Conservation (phyloP, 2,113 vertebrate species). For the Callorhinus ursinus region DNA sequence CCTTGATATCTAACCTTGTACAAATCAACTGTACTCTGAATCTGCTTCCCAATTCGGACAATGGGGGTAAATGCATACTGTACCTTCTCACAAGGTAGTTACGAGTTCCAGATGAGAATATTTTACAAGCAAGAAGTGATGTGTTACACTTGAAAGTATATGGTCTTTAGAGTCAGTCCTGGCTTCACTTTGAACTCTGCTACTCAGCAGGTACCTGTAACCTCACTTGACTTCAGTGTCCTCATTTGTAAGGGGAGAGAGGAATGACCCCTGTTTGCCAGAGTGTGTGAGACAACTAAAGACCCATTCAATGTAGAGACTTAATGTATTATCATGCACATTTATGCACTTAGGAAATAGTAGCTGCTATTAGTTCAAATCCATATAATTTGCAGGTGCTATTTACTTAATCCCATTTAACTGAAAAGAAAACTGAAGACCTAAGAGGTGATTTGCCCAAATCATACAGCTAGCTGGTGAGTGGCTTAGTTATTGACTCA, state of each 20-base stretch:
- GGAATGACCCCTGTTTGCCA: not conserved
- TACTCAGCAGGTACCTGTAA: not conserved
- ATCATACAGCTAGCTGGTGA: not conserved
- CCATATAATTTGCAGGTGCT: not conserved
- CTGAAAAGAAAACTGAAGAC: constrained; percentile 26
- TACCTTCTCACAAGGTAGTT: not conserved
- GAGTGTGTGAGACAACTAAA: not conserved
- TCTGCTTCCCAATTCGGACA: not conserved
- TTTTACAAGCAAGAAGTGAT: not conserved
- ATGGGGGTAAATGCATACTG: not conserved
- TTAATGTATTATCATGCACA: not conserved
- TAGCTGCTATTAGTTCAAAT: not conserved
- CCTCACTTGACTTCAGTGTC: not conserved
- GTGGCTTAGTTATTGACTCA: not conserved
- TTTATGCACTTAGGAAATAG: not conserved
- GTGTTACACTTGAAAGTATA: not conserved
- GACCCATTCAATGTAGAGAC: not conserved
- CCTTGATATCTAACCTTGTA: not conserved
- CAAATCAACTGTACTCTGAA: not conserved
- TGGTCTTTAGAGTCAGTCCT: not conserved
- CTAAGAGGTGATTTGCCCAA: not conserved
- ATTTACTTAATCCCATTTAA: not conserved
- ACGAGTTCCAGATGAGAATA: not conserved
- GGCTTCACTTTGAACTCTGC: not conserved
- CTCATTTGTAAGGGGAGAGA: not conserved